phyloP scores from a whole-genome alignment of 1,140 invertebrate genomes.

The Trichonephila clavipes region DNA sequence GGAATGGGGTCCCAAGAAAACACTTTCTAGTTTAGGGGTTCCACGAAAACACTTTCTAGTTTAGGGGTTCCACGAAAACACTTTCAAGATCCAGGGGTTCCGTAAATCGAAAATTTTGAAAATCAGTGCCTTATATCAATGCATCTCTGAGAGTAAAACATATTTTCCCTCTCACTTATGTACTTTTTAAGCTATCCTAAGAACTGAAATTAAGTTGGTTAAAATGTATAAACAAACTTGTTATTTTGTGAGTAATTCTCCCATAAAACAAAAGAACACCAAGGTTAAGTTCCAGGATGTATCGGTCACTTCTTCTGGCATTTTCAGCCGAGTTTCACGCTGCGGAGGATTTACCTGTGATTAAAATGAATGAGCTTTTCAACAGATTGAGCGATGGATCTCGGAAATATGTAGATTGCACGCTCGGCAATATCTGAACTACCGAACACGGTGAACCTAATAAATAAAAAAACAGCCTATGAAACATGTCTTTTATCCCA shows the following conservation, averaged over 20 bases:
- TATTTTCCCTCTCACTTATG: no score
- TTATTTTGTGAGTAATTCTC: neutral
- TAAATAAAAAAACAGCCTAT: neutral
- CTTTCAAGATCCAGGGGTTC: no score
- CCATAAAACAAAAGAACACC: neutral
- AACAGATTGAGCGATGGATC: conserved; percentile 29
- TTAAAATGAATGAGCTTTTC: conserved; percentile 41
- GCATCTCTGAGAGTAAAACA: no score
- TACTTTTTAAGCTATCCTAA: no score
- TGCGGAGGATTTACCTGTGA: neutral
- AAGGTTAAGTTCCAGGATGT: conserved; percentile 30
- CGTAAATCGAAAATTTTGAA: no score
- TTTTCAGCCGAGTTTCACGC: neutral
- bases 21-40: no score
- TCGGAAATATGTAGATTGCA: conserved; percentile 24
- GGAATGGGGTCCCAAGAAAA: no score
- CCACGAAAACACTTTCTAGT: no score
- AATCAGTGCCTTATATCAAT: no score
- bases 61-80: no score
- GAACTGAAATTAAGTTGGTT: neutral
- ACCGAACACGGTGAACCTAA: neutral
- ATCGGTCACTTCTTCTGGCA: conserved; percentile 6
- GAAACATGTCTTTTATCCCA: conserved; percentile 39
- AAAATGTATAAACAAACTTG: neutral
- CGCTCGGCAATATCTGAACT: neutral